phyloP scores from a whole-genome alignment of 2,888 invertebrate species.

The Drosophila diplacantha region DNA sequence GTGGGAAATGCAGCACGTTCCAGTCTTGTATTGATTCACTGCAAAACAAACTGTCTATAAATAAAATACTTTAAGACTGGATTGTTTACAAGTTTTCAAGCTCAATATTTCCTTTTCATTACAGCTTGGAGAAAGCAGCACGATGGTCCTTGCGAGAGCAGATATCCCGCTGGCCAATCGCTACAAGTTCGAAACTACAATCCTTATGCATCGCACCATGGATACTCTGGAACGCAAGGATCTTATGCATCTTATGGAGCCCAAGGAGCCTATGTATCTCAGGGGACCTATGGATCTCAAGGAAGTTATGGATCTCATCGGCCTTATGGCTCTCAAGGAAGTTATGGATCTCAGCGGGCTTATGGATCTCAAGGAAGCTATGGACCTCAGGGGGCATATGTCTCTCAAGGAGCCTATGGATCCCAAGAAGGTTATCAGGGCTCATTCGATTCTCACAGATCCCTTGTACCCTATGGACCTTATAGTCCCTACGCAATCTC shows the following conservation, averaged over 20 bases:
- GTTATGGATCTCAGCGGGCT: neutral
- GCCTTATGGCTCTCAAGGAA: neutral
- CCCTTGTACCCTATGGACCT: conserved; percentile 6
- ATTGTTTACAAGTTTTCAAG: neutral
- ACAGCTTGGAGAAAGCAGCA: conserved; percentile 26
- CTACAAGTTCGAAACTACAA: conserved; percentile 21
- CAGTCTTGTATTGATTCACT: neutral
- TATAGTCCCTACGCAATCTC: conserved; percentile 3
- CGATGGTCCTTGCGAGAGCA: conserved; percentile 20
- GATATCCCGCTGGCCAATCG: conserved; percentile 23
- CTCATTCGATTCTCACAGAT: neutral
- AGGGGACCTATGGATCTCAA: neutral
- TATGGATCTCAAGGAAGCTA: neutral
- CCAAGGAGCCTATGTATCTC: neutral
- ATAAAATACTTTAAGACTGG: neutral
- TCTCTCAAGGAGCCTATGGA: neutral
- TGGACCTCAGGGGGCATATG: neutral
- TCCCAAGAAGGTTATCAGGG: neutral
- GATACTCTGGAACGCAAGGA: neutral
- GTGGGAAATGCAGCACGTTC: conserved; percentile 1
- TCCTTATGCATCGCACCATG: conserved; percentile 17
- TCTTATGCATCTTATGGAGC: neutral
- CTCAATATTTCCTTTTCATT: neutral
- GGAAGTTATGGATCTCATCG: neutral
- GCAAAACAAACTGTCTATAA: neutral